Evolutionary conservation across 1,140 invertebrate species (phyloP).

Genomic region (Polypedilum vanderplanki): DNA sequence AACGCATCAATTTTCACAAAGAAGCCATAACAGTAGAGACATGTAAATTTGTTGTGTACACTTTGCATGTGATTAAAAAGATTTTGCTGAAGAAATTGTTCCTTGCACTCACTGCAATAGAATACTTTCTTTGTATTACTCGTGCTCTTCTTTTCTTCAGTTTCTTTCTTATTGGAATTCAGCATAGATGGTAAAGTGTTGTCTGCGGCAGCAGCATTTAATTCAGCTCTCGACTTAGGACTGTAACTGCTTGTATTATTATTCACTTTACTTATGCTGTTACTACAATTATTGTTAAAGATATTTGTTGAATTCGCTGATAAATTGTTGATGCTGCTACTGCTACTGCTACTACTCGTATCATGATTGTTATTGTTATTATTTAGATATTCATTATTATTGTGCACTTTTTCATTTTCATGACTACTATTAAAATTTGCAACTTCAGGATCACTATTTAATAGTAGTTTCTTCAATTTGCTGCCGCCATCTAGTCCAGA

Average conservation of each 20-base stretch:
- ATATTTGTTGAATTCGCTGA: neutral
- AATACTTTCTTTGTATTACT: constrained; percentile 67
- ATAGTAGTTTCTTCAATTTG: neutral
- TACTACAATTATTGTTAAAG: too few species aligned
- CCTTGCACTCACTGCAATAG: constrained; percentile 66
- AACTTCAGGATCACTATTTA: constrained; percentile 8
- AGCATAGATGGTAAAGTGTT: neutral
- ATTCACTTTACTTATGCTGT: neutral
- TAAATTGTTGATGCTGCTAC: neutral
- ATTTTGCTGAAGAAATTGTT: constrained; percentile 77
- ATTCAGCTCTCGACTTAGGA: too few species aligned
- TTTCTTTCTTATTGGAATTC: constrained; percentile 6
- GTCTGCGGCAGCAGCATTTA: too few species aligned
- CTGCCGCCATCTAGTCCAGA: neutral
- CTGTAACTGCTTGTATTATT: neutral
- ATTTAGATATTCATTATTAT: neutral
- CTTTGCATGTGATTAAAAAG: constrained; percentile 73
- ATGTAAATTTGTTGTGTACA: constrained; percentile 66
- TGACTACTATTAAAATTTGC: neutral
- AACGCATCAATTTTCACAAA: constrained; percentile 70
- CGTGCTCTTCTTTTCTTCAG: constrained; percentile 36
- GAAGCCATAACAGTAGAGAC: constrained; percentile 69
- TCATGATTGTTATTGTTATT: neutral
- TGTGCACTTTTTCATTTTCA: neutral
- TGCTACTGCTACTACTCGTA: neutral